Evolutionary conservation across 2,113 vertebrate genomes (phyloP).

Genomic region (Microcebus murinus): DNA sequence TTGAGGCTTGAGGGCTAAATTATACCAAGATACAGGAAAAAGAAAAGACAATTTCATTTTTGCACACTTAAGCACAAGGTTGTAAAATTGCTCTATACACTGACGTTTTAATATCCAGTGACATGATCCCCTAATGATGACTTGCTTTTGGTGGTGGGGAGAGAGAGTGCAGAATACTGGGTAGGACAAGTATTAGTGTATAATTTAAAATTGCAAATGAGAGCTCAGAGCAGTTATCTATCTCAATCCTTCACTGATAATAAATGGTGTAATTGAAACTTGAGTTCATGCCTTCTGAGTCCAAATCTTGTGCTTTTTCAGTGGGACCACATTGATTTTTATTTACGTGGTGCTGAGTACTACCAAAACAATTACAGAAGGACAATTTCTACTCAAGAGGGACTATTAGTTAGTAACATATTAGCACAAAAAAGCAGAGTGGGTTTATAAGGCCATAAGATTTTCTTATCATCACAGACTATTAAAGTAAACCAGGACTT

Average conservation of each 20-base stretch:
- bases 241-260: neutral
- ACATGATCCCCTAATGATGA: neutral
- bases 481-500: neutral
- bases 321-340: neutral
- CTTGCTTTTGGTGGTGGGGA: neutral
- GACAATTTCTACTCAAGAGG: neutral
- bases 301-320: neutral
- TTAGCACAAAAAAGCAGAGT: neutral
- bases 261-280: neutral
- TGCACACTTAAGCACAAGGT: neutral
- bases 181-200: neutral
- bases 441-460: neutral
- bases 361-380: neutral
- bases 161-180: neutral
- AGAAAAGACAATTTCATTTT: neutral
- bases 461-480: neutral
- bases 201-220: neutral
- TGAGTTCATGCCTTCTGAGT: neutral
- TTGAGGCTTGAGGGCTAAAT: neutral
- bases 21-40: neutral
- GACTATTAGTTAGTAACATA: neutral
- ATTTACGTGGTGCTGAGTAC: neutral
- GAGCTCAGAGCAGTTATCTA: neutral
- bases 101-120: neutral
- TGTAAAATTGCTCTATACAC: neutral